phyloP scores from a whole-genome alignment of 2,797 vertebrate genomes.

The Carcharodon carcharias region DNA sequence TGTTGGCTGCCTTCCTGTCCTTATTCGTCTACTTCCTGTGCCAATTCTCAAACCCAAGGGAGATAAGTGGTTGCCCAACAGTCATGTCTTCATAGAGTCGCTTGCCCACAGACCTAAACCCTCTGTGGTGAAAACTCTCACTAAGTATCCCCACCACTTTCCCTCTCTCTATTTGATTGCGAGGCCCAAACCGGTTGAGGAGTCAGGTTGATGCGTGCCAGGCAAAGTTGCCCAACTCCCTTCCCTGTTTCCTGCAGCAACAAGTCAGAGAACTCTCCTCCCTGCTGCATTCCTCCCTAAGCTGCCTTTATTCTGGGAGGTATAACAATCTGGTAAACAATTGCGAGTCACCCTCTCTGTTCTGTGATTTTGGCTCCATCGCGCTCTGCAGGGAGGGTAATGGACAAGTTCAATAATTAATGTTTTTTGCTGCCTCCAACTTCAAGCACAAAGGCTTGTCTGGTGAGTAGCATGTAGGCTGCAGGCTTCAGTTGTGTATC shows the following conservation, averaged over 20 bases:
- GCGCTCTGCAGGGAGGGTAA: not conserved
- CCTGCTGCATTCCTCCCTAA: too few relatives aligned
- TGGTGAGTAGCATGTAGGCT: not conserved
- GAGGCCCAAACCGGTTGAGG: not conserved
- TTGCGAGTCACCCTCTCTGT: not conserved
- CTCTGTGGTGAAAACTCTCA: too few relatives aligned
- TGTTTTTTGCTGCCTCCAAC: not conserved
- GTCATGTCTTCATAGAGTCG: too few relatives aligned
- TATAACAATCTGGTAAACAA: too few relatives aligned
- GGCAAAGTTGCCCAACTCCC: not conserved
- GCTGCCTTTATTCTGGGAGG: not conserved
- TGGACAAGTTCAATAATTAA: not conserved
- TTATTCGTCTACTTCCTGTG: not conserved
- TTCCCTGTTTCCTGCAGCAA: not conserved
- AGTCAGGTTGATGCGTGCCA: not conserved
- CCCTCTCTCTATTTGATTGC: not conserved
- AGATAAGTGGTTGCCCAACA: not conserved
- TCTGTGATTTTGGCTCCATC: not conserved
- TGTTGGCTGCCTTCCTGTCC: not conserved
- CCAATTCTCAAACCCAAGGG: not conserved
- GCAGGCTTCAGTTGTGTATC: not conserved
- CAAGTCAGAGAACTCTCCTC: too few relatives aligned
- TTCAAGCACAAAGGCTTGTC: not conserved
- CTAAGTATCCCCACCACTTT: too few relatives aligned
- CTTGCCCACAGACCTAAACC: too few relatives aligned